These are phyloP conservation scores for Argopecten irradians DNA, from an alignment of 1,140 invertebrate genomes.

Conservation along the genomic window DNA sequence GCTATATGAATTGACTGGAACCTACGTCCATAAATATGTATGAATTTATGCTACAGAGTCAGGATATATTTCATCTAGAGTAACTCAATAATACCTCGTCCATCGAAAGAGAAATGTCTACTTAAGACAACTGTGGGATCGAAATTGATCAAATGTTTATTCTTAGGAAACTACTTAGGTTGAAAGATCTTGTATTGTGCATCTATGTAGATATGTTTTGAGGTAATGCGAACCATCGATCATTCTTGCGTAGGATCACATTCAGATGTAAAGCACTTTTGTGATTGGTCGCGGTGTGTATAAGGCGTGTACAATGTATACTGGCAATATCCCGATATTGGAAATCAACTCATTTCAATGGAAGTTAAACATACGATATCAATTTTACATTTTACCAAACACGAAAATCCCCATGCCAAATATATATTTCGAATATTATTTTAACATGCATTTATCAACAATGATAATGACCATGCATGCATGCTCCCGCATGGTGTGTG, in stretches of 20 bases:
- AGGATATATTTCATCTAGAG: constrained; percentile 4
- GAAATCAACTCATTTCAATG: too few relatives aligned
- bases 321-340: too few relatives aligned
- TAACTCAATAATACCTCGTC: neutral
- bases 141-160: neutral
- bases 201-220: neutral
- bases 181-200: neutral
- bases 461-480: too few relatives aligned
- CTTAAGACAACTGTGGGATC: neutral
- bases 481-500: too few relatives aligned
- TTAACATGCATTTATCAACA: too few relatives aligned
- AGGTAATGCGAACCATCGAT: neutral
- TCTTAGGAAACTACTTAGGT: neutral
- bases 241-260: neutral
- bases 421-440: too few relatives aligned
- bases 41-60: neutral
- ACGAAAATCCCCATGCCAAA: too few relatives aligned
- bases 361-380: too few relatives aligned
- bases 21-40: constrained; percentile 21
- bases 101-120: neutral
- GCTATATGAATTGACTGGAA: constrained; percentile 6
- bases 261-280: too few relatives aligned
- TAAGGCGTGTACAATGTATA: too few relatives aligned
- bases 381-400: too few relatives aligned
- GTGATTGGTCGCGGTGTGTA: too few relatives aligned